Evolutionary conservation across 2,113 vertebrate species (phyloP).

Genomic region (Phoxinus phoxinus): DNA sequence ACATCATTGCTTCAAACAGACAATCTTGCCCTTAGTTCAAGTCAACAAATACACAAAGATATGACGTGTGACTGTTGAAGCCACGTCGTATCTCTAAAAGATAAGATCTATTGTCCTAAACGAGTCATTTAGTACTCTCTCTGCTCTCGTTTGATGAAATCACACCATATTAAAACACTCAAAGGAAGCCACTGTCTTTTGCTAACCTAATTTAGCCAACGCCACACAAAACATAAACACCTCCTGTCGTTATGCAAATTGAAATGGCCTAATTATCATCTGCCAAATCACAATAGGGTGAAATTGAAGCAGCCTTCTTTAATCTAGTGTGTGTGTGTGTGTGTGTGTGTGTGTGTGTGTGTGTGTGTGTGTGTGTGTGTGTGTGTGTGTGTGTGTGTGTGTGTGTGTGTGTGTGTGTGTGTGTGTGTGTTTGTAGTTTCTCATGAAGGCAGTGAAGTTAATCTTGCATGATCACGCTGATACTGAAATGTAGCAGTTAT

Average conservation of each 20-base stretch:
- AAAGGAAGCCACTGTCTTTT: slow-evolving; percentile 37
- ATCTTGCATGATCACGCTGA: slow-evolving; percentile 9
- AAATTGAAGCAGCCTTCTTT: slow-evolving; percentile 38
- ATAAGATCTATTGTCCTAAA: slow-evolving; percentile 64
- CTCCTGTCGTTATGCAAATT: slow-evolving; percentile 55
- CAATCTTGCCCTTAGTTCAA: not conserved
- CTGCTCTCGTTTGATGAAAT: slow-evolving; percentile 49
- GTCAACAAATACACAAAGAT: slow-evolving; percentile 58
- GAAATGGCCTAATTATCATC: slow-evolving; percentile 66
- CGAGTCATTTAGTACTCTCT: slow-evolving; percentile 54
- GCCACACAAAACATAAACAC: slow-evolving; percentile 38
- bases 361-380: not conserved
- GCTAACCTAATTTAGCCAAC: slow-evolving; percentile 33
- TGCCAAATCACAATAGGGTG: slow-evolving; percentile 52
- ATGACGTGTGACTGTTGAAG: slow-evolving; percentile 63
- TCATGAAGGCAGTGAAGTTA: not conserved
- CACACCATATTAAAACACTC: slow-evolving; percentile 49
- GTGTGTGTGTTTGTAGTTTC: slow-evolving; percentile 18
- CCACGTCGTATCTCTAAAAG: slow-evolving; percentile 52
- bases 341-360: not conserved
- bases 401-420: slow-evolving; percentile 1
- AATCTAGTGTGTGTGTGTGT: slow-evolving; percentile 7
- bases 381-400: not conserved
- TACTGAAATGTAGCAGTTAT: slow-evolving; percentile 10
- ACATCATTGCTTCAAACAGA: not conserved